Evolutionary conservation across 2,797 vertebrate species (phyloP).

Genomic region (Scomberomorus guttatus): DNA sequence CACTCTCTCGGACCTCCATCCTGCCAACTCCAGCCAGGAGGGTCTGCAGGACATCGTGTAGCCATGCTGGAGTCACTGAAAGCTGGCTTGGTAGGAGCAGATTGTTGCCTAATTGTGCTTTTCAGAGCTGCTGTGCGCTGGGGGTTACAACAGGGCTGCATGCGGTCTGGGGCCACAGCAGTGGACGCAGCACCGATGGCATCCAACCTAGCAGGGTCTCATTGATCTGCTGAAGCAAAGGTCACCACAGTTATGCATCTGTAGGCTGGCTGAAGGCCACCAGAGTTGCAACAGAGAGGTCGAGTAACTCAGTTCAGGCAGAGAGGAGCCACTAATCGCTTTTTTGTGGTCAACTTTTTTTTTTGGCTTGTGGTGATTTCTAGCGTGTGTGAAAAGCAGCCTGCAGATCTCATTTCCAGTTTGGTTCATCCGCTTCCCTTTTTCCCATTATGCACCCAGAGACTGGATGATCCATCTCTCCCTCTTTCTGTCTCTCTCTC

Average conservation of each 20-base stretch:
- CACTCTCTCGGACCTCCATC: conserved; percentile 52
- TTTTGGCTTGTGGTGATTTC: conserved; percentile 44
- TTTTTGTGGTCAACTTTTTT: conserved; percentile 31
- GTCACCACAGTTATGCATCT: conserved; percentile 70
- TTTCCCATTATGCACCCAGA: conserved; percentile 62
- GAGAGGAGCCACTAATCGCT: conserved; percentile 3
- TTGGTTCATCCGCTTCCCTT: conserved; percentile 53
- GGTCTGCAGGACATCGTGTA: conserved; percentile 94
- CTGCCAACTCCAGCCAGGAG: conserved; percentile 78
- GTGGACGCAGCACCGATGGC: conserved; percentile 64
- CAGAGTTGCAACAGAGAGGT: conserved; percentile 44
- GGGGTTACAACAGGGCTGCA: conserved; percentile 66
- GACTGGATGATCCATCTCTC: conserved; percentile 70
- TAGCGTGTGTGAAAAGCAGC: conserved; percentile 48
- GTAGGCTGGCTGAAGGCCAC: conserved; percentile 62
- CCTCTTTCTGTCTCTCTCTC: conserved; percentile 28
- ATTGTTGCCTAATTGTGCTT: conserved; percentile 95
- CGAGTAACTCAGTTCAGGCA: not conserved
- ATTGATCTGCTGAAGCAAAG: conserved; percentile 75
- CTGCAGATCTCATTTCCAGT: conserved; percentile 57
- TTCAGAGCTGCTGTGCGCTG: conserved; percentile 86
- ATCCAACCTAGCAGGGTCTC: conserved; percentile 75
- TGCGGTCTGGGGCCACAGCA: conserved; percentile 69
- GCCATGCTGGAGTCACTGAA: conserved; percentile 90
- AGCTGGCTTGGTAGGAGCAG: conserved; percentile 92